Conservation (phyloP, 2,797 vertebrate genomes). For the Vultur gryphus region DNA sequence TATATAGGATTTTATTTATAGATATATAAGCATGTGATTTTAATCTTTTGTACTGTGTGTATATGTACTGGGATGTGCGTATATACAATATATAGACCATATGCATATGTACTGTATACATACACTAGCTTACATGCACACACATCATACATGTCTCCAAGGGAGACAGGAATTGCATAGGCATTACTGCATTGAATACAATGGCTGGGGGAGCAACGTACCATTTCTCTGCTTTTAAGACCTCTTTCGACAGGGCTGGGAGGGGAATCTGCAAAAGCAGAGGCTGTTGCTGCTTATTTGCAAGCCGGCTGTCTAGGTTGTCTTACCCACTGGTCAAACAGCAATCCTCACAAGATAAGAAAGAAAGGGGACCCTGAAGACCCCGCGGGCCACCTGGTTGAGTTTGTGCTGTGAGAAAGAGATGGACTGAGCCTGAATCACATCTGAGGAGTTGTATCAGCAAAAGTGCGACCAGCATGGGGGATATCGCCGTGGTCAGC, state of each 20-base stretch:
- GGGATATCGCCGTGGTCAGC: background rate
- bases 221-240: conserved; percentile 66
- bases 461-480: background rate
- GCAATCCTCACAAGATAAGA: background rate
- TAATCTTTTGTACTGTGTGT: conserved; percentile 71
- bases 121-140: conserved; percentile 72
- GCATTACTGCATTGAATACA: conserved; percentile 70
- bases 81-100: conserved; percentile 71
- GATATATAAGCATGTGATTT: conserved; percentile 78
- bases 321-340: background rate
- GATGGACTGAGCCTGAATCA: background rate
- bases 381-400: background rate
- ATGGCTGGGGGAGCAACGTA: conserved; percentile 58
- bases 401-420: conserved; percentile 39
- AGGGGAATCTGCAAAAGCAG: conserved; percentile 25
- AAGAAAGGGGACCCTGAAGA: background rate
- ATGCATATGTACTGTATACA: conserved; percentile 65
- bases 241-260: conserved; percentile 23
- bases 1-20: conserved; percentile 82
- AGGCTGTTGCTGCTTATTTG: background rate
- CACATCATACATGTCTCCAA: conserved; percentile 56
- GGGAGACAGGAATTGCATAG: conserved; percentile 79
- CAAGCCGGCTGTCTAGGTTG: background rate
- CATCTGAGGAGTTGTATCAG: background rate
- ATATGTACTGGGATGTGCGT: conserved; percentile 69